Base-by-base conservation (phyloP, 2,888 invertebrate species). In the Melikaiella ostensackeni region DNA sequence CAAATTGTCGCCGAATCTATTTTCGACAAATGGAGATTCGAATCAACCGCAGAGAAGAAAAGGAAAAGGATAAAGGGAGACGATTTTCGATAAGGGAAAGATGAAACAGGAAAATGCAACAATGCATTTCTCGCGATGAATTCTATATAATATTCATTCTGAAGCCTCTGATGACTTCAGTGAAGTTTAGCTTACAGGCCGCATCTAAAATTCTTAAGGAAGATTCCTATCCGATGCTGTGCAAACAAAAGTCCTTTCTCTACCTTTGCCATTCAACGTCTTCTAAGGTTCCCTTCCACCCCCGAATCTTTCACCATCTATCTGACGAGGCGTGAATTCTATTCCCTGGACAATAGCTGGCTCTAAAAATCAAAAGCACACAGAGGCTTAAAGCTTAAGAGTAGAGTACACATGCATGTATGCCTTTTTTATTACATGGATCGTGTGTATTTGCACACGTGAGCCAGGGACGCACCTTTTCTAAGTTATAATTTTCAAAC, bases 231-330 rank as follows among this genome's bases (percentile, higher is more conserved):
- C 42, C 70, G 46, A 70, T 30, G 46, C 70, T 70, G 24, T 50
- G 70, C 70, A 70, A 70, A 70, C 70, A 70, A 70, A 70, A 50
- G 70, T 70, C 27, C 66, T 70, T 70, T 57, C 50, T 70, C 30
- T 70, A 46, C 27, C 70, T 70, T 42, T 33, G 70, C 70, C 46
- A 70, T 70, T 46, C 30, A 70, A 33, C 70, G 50, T 50, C 70
- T n/a, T 70, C 46, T 70, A 46, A 70, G 70, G 19, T 66, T 42
- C 27, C 46, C n/a, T 46, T 30, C 42, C 66, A 66, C 70, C 30
- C 70, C n/a, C 46, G 42, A 66, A 66, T 66, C 42, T 66, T 42
- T 42, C 42, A 7, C 16, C 64, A 66, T 66, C 64, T 42, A 21
- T 66, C 38, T 50, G 46, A 70, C 70, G 42, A 50, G 70, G 70